Percentiles rank a stretch among this genome's conserved stretches.
Conservation (phyloP, 2,888 invertebrate species). For the Mimas tiliae region DNA sequence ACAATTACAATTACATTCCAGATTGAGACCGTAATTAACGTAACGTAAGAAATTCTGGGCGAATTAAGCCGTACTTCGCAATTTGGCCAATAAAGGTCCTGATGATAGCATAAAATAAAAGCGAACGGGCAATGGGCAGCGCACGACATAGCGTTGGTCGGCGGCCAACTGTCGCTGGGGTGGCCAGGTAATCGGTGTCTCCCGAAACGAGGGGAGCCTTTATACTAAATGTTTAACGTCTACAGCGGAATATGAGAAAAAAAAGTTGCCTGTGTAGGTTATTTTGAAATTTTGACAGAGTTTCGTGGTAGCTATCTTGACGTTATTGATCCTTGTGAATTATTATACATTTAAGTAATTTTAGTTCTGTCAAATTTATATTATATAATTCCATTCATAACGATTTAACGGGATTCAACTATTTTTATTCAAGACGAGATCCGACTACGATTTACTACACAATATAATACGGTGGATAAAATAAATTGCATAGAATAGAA, state of each 20-base stretch:
- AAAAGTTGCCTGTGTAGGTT: neutral
- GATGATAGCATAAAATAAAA: conserved; percentile 81
- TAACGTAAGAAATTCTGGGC: conserved; percentile 18
- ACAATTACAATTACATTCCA: conserved; percentile 25
- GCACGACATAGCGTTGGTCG: conserved; percentile 74
- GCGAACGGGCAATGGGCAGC: conserved; percentile 64
- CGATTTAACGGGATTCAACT: too few relatives aligned
- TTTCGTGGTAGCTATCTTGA: neutral
- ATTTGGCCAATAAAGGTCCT: conserved; percentile 62
- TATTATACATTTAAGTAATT: too few relatives aligned
- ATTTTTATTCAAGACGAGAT: too few relatives aligned
- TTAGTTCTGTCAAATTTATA: too few relatives aligned
- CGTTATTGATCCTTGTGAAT: neutral
- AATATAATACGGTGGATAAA: too few relatives aligned
- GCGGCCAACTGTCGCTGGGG: conserved; percentile 64
- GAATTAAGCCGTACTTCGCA: conserved; percentile 26
- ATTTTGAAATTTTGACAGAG: neutral
- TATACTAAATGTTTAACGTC: conserved; percentile 4
- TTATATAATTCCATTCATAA: too few relatives aligned
- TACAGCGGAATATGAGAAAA: neutral
- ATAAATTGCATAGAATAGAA: too few relatives aligned
- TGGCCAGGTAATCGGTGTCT: conserved; percentile 22
- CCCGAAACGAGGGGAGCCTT: conserved; percentile 5
- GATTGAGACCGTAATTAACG: conserved; percentile 23
- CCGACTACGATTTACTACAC: too few relatives aligned